Base-by-base conservation (phyloP, 2,797 vertebrate genomes). In the Carduelis carduelis region DNA sequence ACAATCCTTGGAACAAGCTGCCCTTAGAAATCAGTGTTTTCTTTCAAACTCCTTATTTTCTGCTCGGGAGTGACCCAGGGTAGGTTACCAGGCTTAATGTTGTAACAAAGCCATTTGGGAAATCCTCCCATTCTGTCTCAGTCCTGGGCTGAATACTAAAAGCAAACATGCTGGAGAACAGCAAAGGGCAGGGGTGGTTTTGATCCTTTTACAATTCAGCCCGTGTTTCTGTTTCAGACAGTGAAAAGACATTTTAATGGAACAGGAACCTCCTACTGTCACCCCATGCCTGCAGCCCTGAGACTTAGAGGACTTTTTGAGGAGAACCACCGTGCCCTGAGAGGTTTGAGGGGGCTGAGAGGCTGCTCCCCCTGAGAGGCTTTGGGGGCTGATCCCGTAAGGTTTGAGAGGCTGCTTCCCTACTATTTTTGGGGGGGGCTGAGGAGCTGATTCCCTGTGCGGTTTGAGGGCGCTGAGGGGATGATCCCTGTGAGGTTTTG, bases 81-180 rank as follows among this genome's bases (percentile, higher is more conserved):
- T 83, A 52, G 6, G 52, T 69, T 76, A 87, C 37, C 32, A 46
- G 74, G 50, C 43, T 85, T 79, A 66, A 70, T 12, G 78, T 30
- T 83, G 79, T 91, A 92, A 56, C 68, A 64, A 70, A 85, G 75
- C 75, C 87, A 53, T 80, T 65, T 68, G 82, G 87, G 93, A 91
- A 96, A 93, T 89, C 81, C 78, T 93, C 78, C 76, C 71, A 13
- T 87, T 89, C 64, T 18, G 47, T 64, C 1, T 4, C 19, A 64
- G 83, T 9, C 11, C 32, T 13, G 84, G 17, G 11, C 78, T 87
- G 94, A 85, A 92, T 78, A 19, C 76, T 83, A 71, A 96, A 49
- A 57, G 56, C 89, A 61, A 87, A 84, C 30, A 59, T 0, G 19
- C 55, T 63, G 44, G 34, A 37, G 70, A 81, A 30, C 44, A 49